Evolutionary conservation across 2,797 vertebrate genomes (phyloP).

Genomic region (Amazona ochrocephala): DNA sequence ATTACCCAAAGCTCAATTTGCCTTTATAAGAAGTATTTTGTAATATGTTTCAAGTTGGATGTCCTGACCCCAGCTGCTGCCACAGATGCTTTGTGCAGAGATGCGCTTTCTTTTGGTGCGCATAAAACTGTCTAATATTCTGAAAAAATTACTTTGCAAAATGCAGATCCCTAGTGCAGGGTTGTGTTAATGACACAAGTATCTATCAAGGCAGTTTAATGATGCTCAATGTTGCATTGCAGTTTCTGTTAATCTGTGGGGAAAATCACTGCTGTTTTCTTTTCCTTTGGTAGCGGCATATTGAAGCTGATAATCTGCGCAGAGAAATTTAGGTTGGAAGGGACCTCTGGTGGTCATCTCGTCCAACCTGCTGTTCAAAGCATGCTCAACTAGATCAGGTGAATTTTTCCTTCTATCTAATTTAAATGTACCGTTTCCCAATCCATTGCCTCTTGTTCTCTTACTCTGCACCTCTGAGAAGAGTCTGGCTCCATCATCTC

Average conservation of each 20-base stretch:
- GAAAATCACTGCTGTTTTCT: neutral
- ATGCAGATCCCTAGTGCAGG: neutral
- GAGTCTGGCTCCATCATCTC: neutral
- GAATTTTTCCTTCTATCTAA: neutral
- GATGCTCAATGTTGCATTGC: neutral
- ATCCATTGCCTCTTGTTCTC: neutral
- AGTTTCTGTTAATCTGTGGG: neutral
- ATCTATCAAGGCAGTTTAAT: neutral
- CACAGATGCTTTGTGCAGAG: neutral
- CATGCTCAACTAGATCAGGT: conserved; percentile 11
- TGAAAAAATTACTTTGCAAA: neutral
- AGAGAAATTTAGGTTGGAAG: neutral
- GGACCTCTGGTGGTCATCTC: conserved; percentile 11
- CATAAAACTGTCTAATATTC: neutral
- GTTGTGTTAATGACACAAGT: neutral
- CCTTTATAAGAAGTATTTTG: neutral
- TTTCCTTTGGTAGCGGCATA: neutral
- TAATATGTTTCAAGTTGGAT: neutral
- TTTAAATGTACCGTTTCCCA: neutral
- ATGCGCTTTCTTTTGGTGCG: neutral
- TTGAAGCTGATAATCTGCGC: neutral
- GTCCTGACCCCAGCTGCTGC: neutral
- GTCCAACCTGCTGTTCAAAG: neutral
- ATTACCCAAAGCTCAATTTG: neutral
- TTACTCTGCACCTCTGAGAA: neutral